These are phyloP conservation scores for Ormyrus labotus DNA, from an alignment of 2,888 invertebrate genomes.

Conservation along the genomic window DNA sequence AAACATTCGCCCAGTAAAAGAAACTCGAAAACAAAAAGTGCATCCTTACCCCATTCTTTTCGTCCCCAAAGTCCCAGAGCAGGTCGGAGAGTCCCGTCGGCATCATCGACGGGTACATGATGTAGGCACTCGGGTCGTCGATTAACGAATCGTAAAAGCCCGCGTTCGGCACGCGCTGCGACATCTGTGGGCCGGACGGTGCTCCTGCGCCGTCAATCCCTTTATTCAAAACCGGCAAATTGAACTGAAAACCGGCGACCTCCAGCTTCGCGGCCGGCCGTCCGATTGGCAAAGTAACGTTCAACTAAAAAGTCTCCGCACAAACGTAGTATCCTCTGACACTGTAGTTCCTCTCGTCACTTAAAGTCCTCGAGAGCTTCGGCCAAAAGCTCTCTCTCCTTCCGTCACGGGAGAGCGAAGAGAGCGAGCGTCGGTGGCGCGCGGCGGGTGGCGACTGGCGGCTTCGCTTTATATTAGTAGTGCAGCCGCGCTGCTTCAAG, in stretches of 20 bases:
- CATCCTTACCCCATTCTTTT: conserved; percentile 63
- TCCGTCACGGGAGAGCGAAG: neutral
- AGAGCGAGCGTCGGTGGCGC: neutral
- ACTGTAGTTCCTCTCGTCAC: neutral
- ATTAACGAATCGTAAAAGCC: conserved; percentile 67
- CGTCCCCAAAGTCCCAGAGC: conserved; percentile 66
- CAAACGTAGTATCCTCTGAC: too few species aligned
- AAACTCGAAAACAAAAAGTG: neutral
- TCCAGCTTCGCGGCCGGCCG: too few species aligned
- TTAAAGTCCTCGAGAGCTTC: neutral
- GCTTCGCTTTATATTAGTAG: neutral
- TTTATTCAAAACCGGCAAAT: too few species aligned
- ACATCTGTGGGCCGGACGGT: conserved; percentile 62
- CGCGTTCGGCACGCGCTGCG: conserved; percentile 71
- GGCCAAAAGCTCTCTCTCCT: too few species aligned
- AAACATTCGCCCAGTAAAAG: neutral
- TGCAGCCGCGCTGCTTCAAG: conserved; percentile 49
- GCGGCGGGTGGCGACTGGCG: neutral
- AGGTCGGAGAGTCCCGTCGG: conserved; percentile 61
- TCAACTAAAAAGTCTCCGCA: too few species aligned
- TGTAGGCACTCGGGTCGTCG: conserved; percentile 68
- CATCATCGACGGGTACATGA: conserved; percentile 64
- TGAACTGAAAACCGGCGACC: too few species aligned
- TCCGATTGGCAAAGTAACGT: too few species aligned
- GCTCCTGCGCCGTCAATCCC: conserved; percentile 47